A percentile compares a stretch with the other conserved stretches of the same genome.
phyloP scores from a whole-genome alignment of 2,888 invertebrate genomes.

The Kuschelorhynchus macadamiae region DNA sequence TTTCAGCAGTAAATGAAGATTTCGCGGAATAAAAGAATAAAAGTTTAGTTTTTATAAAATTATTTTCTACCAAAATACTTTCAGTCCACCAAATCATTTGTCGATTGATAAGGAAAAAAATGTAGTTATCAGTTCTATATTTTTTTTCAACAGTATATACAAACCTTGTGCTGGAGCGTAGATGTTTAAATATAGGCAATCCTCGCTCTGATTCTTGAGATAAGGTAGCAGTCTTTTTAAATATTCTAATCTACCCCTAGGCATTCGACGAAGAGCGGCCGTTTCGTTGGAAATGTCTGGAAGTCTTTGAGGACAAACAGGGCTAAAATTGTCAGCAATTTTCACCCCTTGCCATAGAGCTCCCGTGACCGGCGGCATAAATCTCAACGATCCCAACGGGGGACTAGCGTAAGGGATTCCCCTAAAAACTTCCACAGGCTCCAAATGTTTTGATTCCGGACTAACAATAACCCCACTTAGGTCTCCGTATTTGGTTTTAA shows the following conservation, averaged over 20 bases:
- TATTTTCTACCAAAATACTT: no score
- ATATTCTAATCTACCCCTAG: slow-evolving; percentile 89
- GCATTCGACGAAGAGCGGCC: slow-evolving; percentile 86
- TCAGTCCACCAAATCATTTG: no score
- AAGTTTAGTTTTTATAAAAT: no score
- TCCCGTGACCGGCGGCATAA: slow-evolving; percentile 96
- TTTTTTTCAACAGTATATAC: no score
- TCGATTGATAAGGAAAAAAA: no score
- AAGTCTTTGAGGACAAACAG: slow-evolving; percentile 93
- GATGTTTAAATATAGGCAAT: slow-evolving; percentile 96
- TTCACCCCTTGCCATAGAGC: slow-evolving; percentile 93
- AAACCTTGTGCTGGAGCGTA: slow-evolving; percentile 96
- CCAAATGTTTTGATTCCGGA: slow-evolving; percentile 84
- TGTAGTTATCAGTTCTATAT: no score
- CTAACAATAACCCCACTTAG: slow-evolving; percentile 88
- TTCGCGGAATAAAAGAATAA: no score
- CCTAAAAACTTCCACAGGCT: slow-evolving; percentile 92
- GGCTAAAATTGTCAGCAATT: slow-evolving; percentile 88
- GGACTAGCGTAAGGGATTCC: slow-evolving; percentile 97
- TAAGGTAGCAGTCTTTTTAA: slow-evolving; percentile 89
- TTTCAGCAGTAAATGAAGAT: no score
- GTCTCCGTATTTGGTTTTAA: slow-evolving; percentile 90
- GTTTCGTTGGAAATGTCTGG: slow-evolving; percentile 90
- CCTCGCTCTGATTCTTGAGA: slow-evolving; percentile 93
- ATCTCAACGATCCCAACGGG: slow-evolving; percentile 88